These are phyloP conservation scores for Protosalanx chinensis DNA, from an alignment of 2,797 vertebrate genomes.

Conservation along the genomic window DNA sequence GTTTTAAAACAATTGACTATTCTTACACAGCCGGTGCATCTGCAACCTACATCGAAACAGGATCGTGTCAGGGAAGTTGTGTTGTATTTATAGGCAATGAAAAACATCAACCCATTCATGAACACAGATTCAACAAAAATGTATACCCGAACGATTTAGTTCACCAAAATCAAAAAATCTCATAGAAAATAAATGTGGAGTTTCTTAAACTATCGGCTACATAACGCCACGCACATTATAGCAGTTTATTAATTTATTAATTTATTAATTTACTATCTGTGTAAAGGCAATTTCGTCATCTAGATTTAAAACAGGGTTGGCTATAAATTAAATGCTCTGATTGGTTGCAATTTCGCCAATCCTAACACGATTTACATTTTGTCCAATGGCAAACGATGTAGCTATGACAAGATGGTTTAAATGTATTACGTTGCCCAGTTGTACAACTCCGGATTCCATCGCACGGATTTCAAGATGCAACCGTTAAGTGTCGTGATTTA, in stretches of 20 bases:
- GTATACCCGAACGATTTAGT: neutral
- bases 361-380: neutral
- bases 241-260: no score
- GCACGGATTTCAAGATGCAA: neutral
- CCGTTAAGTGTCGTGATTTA: neutral
- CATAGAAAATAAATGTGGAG: neutral
- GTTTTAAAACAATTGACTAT: neutral
- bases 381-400: neutral
- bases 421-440: no score
- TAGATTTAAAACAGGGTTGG: neutral
- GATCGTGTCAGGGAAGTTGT: neutral
- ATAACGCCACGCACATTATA: neutral
- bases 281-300: no score
- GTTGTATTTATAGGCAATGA: conserved; percentile 6
- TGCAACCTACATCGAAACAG: neutral
- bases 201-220: neutral
- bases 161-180: neutral
- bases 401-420: neutral
- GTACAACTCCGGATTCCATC: neutral
- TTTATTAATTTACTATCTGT: no score
- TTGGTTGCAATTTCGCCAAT: neutral
- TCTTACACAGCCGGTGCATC: neutral
- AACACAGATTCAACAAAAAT: conserved; percentile 15
- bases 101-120: neutral
- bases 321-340: neutral